Conservation (phyloP, 2,113 vertebrate species). For the Pseudopipra pipra region DNA sequence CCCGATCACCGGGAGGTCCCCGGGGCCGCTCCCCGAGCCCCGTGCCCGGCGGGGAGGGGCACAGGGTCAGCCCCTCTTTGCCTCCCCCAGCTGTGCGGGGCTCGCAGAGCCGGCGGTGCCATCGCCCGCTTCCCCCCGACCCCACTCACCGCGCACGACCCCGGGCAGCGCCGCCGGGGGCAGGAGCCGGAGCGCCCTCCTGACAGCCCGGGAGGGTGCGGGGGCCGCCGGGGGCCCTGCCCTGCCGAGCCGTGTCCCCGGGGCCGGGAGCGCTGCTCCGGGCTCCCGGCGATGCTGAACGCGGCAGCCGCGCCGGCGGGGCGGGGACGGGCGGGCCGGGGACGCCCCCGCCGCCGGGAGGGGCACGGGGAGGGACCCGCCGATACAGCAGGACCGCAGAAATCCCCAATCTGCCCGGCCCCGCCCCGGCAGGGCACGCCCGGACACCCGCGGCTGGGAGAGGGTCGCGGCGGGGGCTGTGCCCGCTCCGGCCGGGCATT, state of each 20-base stretch:
- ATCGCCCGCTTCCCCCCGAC: neutral
- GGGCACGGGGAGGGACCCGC: neutral
- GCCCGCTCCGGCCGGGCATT: accelerated
- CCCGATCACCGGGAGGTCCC: accelerated
- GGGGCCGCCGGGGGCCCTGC: accelerated
- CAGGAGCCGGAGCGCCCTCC: neutral
- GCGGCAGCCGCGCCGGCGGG: neutral
- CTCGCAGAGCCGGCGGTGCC: neutral
- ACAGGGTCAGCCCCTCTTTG: accelerated
- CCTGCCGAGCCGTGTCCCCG: too few species aligned
- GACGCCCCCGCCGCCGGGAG: neutral
- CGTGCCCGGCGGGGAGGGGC: too few species aligned
- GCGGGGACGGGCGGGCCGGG: neutral
- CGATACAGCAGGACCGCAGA: accelerated
- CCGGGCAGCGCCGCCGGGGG: too few species aligned
- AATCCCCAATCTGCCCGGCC: accelerated
- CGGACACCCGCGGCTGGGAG: accelerated
- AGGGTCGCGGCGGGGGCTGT: neutral
- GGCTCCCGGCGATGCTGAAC: neutral
- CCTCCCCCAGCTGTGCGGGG: neutral
- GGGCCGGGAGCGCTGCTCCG: neutral
- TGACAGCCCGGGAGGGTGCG: too few species aligned
- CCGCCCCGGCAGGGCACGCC: accelerated
- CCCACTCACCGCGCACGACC: neutral
- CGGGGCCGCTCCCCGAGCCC: too few species aligned